Evolutionary conservation across 2,797 vertebrate species (phyloP).

Genomic region (Micropoecilia bifurca): DNA sequence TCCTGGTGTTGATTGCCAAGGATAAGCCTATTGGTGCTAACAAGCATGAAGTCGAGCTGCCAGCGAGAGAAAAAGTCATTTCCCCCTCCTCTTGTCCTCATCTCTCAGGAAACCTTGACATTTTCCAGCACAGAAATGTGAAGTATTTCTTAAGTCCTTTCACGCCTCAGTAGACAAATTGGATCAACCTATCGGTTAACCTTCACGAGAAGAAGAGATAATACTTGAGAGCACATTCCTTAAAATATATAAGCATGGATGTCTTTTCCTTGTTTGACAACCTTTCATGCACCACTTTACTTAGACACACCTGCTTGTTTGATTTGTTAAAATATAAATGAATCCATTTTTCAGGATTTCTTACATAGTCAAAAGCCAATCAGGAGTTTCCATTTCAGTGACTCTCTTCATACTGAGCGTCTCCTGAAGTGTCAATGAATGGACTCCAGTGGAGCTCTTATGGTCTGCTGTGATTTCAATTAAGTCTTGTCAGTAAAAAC

Average conservation of each 20-base stretch:
- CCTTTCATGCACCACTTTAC: constrained; percentile 42
- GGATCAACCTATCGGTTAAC: constrained; percentile 83
- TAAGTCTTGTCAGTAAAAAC: background rate
- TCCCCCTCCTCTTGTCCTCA: constrained; percentile 71
- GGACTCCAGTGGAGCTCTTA: background rate
- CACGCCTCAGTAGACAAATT: constrained; percentile 80
- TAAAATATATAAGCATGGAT: constrained; percentile 64
- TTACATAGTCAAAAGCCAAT: background rate
- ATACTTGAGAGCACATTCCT: constrained; percentile 73
- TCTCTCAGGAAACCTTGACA: constrained; percentile 83
- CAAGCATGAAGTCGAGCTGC: constrained; percentile 72
- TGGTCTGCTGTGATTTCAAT: background rate
- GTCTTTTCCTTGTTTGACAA: constrained; percentile 66
- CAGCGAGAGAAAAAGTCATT: constrained; percentile 72
- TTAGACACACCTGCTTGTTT: constrained; percentile 42
- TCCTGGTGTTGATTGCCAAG: constrained; percentile 72
- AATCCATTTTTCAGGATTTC: background rate
- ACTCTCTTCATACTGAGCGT: background rate
- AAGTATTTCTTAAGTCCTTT: constrained; percentile 83
- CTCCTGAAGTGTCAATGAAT: background rate
- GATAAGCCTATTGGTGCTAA: constrained; percentile 81
- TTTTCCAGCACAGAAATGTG: constrained; percentile 75
- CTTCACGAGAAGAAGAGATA: constrained; percentile 80
- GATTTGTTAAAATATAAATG: constrained; percentile 1
- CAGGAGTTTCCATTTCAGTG: background rate